A percentile compares a stretch with the other conserved stretches of the same genome.
phyloP scores from a whole-genome alignment of 2,113 vertebrate genomes.

The Megaceryle torquata region DNA sequence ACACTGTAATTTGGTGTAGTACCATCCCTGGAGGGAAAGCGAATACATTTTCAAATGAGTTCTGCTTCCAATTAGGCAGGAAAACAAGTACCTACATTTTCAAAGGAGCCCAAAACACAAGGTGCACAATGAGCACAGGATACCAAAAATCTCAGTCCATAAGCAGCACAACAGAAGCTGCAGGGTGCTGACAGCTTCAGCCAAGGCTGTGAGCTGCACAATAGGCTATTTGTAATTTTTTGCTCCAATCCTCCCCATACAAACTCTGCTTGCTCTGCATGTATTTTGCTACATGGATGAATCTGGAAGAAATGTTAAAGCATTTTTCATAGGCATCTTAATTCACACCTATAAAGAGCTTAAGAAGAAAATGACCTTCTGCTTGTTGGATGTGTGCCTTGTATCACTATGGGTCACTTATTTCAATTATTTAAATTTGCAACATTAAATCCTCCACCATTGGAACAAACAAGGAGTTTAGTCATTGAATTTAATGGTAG shows the following conservation, averaged over 20 bases:
- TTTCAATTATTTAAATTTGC: slow-evolving; percentile 49
- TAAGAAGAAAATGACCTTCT: slow-evolving; percentile 22
- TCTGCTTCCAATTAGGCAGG: slow-evolving; percentile 63
- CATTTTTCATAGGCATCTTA: slow-evolving; percentile 24
- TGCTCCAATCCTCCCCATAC: neutral
- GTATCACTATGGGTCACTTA: slow-evolving; percentile 22
- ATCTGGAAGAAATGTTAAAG: slow-evolving; percentile 6
- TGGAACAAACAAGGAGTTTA: slow-evolving; percentile 19
- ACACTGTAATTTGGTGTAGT: slow-evolving; percentile 45
- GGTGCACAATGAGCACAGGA: slow-evolving; percentile 10
- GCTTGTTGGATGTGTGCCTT: slow-evolving; percentile 1
- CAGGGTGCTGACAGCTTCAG: neutral
- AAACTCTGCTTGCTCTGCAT: slow-evolving; percentile 43
- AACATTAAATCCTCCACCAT: neutral
- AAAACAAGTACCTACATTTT: slow-evolving; percentile 56
- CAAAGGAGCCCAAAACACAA: slow-evolving; percentile 32
- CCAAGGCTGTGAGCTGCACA: neutral
- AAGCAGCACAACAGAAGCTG: slow-evolving; percentile 6
- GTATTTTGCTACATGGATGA: slow-evolving; percentile 28
- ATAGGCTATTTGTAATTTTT: neutral
- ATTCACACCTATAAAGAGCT: slow-evolving; percentile 43
- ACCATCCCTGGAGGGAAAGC: slow-evolving; percentile 55
- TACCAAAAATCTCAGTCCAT: neutral
- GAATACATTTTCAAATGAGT: slow-evolving; percentile 48
- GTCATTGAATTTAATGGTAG: slow-evolving; percentile 5